These are phyloP conservation scores for Hyppa rectilinea DNA, from an alignment of 2,888 invertebrate species.

Conservation along the genomic window DNA sequence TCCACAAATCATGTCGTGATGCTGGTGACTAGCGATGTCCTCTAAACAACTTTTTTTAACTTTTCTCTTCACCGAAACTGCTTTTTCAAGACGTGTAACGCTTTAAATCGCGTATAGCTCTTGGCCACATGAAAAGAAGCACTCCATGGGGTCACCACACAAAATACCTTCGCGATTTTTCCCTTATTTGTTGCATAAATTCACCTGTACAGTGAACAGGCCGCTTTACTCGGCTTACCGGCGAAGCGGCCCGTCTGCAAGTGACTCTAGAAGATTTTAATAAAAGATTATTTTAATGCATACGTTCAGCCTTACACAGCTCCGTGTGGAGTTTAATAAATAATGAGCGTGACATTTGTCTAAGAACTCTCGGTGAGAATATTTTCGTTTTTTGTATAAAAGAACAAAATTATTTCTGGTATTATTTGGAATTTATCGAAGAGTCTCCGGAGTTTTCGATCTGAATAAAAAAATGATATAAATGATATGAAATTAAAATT, in stretches of 20 bases:
- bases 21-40: no score
- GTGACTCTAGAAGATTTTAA: constrained; percentile 76
- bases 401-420: neutral
- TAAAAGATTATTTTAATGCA: constrained; percentile 72
- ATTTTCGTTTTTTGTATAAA: neutral
- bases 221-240: constrained; percentile 46
- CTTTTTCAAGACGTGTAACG: no score
- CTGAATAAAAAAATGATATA: no score
- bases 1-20: no score
- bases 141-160: no score
- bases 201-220: constrained; percentile 50
- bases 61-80: no score
- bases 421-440: neutral
- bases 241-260: constrained; percentile 62
- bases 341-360: constrained; percentile 26
- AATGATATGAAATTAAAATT: no score
- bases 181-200: neutral
- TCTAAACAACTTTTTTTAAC: no score
- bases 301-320: constrained; percentile 29
- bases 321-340: constrained; percentile 37
- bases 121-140: no score
- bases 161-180: neutral
- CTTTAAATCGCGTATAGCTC: no score
- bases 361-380: neutral
- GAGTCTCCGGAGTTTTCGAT: no score